A percentile compares a stretch with the other conserved stretches of the same genome.
These are phyloP conservation scores for Octodon degus DNA, from an alignment of 2,113 vertebrate genomes.

Conservation along the genomic window DNA sequence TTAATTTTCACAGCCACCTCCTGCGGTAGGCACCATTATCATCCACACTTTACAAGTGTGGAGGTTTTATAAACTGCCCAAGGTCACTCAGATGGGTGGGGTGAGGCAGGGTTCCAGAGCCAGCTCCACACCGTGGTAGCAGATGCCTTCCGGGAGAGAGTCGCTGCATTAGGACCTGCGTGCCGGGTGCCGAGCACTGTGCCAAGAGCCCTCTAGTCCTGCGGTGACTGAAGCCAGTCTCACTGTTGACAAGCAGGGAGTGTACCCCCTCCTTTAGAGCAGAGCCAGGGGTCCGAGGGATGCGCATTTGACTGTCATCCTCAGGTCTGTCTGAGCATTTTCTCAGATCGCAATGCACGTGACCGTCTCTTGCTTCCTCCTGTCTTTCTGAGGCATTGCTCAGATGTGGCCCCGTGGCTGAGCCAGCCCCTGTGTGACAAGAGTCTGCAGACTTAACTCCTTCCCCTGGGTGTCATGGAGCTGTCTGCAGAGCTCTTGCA, in stretches of 20 bases:
- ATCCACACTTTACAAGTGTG: slow-evolving; percentile 28
- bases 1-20: not conserved
- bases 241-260: not conserved
- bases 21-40: not conserved
- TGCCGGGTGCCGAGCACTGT: not conserved
- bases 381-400: not conserved
- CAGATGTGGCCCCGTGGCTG: not conserved
- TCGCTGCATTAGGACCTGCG: not conserved
- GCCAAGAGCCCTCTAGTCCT: not conserved
- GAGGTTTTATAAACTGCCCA: slow-evolving; percentile 18
- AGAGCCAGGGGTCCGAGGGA: not conserved
- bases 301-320: not conserved
- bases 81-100: not conserved
- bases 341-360: not conserved
- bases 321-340: not conserved
- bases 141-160: not conserved
- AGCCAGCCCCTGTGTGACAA: not conserved
- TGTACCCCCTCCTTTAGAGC: not conserved
- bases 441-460: not conserved
- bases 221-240: not conserved
- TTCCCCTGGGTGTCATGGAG: too few species aligned
- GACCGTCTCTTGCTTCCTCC: not conserved
- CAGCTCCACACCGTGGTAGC: not conserved
- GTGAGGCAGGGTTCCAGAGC: not conserved
- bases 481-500: not conserved